Evolutionary conservation across 2,888 invertebrate genomes (phyloP).

Genomic region (Itoplectis maculator): DNA sequence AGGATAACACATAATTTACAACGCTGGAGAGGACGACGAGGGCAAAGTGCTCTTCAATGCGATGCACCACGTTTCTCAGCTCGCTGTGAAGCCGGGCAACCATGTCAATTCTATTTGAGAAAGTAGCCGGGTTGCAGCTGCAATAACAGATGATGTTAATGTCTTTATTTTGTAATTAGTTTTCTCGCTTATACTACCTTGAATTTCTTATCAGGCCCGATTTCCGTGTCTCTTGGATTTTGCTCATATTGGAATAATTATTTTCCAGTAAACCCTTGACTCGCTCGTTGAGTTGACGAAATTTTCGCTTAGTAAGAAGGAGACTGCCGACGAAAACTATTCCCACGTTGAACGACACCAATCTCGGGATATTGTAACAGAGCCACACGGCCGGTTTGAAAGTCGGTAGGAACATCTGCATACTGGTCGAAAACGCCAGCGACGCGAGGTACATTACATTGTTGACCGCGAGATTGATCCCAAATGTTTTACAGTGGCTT

Average conservation of each 20-base stretch:
- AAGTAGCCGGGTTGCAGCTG: not conserved
- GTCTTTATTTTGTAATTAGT: not conserved
- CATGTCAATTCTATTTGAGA: not conserved
- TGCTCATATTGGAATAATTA: not conserved
- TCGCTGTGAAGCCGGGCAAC: slow-evolving; percentile 48
- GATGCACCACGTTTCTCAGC: slow-evolving; percentile 21
- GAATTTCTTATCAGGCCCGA: not conserved
- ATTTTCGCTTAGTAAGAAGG: slow-evolving; percentile 30
- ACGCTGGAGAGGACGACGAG: slow-evolving; percentile 16
- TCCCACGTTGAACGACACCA: slow-evolving; percentile 16
- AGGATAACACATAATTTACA: not conserved
- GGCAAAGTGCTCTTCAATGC: slow-evolving; percentile 37
- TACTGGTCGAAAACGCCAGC: not conserved
- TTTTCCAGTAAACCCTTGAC: slow-evolving; percentile 19
- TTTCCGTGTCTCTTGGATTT: not conserved
- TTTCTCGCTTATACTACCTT: slow-evolving; percentile 1
- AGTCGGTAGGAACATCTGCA: not conserved
- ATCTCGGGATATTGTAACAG: not conserved
- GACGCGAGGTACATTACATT: not conserved
- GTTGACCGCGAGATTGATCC: not conserved
- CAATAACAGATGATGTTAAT: not conserved
- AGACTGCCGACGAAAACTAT: slow-evolving; percentile 43
- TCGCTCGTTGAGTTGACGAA: slow-evolving; percentile 49
- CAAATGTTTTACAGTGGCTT: slow-evolving; percentile 19
- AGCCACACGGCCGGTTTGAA: not conserved